Evolutionary conservation across 2,113 vertebrate genomes (phyloP).

Genomic region (Lanius ludovicianus): DNA sequence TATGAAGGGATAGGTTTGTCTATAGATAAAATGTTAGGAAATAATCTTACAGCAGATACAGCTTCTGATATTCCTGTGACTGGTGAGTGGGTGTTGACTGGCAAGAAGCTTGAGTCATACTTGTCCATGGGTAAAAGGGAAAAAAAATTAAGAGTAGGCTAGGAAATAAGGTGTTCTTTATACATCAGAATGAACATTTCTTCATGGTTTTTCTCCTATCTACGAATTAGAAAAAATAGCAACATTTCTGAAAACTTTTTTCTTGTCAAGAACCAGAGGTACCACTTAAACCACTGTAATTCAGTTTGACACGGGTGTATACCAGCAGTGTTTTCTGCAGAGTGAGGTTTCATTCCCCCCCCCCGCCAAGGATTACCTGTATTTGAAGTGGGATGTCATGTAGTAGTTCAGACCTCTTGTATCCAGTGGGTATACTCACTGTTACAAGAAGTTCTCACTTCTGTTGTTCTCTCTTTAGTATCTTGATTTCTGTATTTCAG

Average conservation of each 20-base stretch:
- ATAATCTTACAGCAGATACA: constrained; percentile 3
- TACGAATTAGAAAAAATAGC: not conserved
- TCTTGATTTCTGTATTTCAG: not conserved
- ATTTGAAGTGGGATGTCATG: not conserved
- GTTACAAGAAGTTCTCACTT: not conserved
- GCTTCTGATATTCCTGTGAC: constrained; percentile 52
- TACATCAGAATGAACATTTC: not conserved
- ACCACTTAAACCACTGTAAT: not conserved
- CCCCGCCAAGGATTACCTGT: not conserved
- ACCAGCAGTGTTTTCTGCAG: not conserved
- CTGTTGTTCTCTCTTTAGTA: not conserved
- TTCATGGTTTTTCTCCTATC: not conserved
- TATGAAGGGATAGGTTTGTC: not conserved
- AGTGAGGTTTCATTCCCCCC: not conserved
- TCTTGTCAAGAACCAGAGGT: not conserved
- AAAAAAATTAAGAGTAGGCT: not conserved
- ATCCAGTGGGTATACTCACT: not conserved
- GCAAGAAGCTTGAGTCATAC: constrained; percentile 57
- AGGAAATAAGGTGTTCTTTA: not conserved
- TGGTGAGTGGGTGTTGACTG: constrained; percentile 53
- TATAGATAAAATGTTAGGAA: constrained; percentile 24
- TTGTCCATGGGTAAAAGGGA: not conserved
- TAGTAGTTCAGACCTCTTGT: not conserved
- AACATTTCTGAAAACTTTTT: not conserved
- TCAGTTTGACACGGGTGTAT: not conserved